Conservation (phyloP, 2,113 vertebrate genomes). For the Hoplias malabaricus region DNA sequence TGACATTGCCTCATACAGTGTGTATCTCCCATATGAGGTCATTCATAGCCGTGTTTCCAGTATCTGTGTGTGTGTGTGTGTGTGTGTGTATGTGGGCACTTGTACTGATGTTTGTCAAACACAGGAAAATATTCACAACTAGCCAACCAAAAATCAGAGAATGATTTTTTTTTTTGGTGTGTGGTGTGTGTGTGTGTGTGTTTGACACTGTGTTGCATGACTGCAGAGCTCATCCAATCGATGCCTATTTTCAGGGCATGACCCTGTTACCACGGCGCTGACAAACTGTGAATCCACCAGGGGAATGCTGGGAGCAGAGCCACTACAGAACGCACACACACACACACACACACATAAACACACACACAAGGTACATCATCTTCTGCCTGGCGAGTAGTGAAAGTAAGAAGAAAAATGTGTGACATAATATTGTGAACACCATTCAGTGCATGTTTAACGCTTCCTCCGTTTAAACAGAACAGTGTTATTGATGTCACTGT, state of each 20-base stretch:
- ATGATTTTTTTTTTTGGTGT: not conserved
- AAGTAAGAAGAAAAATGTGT: too few relatives aligned
- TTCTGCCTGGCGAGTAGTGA: not conserved
- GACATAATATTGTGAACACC: too few relatives aligned
- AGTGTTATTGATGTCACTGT: too few relatives aligned
- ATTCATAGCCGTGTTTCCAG: conserved; percentile 23
- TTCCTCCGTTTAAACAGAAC: too few relatives aligned
- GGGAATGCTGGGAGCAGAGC: conserved; percentile 32
- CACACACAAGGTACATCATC: conserved; percentile 1
- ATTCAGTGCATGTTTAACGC: too few relatives aligned
- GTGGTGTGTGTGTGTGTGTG: conserved; percentile 28
- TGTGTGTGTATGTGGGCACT: not conserved
- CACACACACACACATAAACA: conserved; percentile 10
- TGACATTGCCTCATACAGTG: conserved; percentile 42
- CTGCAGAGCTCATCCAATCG: conserved; percentile 47
- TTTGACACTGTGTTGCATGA: conserved; percentile 44
- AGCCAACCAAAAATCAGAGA: conserved; percentile 11
- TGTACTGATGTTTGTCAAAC: conserved; percentile 4
- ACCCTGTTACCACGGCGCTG: conserved; percentile 47
- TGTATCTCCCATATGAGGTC: conserved; percentile 34
- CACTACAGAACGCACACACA: conserved; percentile 11
- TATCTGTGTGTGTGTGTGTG: not conserved
- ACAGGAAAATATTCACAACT: not conserved
- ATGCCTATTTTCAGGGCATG: conserved; percentile 52
- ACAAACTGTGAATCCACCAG: conserved; percentile 37